Conservation (phyloP, 2,888 invertebrate species). For the Plagiodera versicolora region DNA sequence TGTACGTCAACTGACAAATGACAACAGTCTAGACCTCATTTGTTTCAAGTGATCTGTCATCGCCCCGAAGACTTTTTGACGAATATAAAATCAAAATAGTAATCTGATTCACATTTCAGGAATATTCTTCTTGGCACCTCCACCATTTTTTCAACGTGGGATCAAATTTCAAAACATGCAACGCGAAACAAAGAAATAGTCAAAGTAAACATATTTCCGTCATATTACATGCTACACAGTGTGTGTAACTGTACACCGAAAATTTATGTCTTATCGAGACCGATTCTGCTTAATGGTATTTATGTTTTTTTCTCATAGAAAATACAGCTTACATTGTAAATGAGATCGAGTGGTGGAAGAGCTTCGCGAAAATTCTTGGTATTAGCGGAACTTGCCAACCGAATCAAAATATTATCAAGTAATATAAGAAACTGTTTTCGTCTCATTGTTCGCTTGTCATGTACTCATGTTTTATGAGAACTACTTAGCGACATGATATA, state of each 20-base stretch:
- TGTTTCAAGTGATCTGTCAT: too few species aligned
- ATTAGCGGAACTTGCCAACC: slow-evolving; percentile 30
- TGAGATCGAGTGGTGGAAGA: slow-evolving; percentile 19
- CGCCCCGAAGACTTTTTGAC: too few species aligned
- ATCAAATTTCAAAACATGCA: slow-evolving; percentile 1
- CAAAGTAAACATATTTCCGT: not conserved
- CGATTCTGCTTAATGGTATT: slow-evolving; percentile 12
- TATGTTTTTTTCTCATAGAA: slow-evolving; percentile 27
- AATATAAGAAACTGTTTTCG: slow-evolving; percentile 38
- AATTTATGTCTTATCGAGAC: slow-evolving; percentile 12
- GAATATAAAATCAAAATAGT: too few species aligned
- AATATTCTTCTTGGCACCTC: not conserved
- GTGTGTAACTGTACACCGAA: slow-evolving; percentile 11
- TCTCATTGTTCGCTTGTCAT: slow-evolving; percentile 20
- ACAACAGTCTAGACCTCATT: too few species aligned
- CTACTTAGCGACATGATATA: slow-evolving; percentile 3
- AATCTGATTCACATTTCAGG: too few species aligned
- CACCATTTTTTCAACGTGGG: not conserved
- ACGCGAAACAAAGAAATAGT: not conserved
- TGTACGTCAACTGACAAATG: too few species aligned
- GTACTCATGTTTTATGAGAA: slow-evolving; percentile 16
- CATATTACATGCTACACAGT: not conserved
- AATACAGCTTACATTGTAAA: slow-evolving; percentile 31
- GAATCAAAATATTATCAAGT: slow-evolving; percentile 39
- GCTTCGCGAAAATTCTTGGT: slow-evolving; percentile 32